These are phyloP conservation scores for Dinocampus coccinellae DNA, from an alignment of 2,888 invertebrate species.

Conservation along the genomic window DNA sequence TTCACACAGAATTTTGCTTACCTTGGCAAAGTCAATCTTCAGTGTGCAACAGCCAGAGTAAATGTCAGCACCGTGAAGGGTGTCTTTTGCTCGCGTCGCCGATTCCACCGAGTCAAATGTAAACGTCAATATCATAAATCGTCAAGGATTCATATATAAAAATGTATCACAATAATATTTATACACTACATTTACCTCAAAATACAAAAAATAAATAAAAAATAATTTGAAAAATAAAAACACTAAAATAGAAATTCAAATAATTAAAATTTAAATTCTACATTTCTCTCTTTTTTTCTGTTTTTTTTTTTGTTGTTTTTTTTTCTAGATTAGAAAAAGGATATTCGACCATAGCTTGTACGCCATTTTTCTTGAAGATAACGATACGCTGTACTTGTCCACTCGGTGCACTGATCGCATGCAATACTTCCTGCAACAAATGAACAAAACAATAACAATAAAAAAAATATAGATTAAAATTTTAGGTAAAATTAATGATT, in stretches of 20 bases:
- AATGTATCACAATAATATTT: background rate
- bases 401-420: constrained; percentile 95
- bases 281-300: no score
- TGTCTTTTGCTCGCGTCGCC: constrained; percentile 93
- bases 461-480: background rate
- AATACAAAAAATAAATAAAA: background rate
- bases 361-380: constrained; percentile 98
- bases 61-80: constrained; percentile 97
- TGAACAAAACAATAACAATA: background rate
- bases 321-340: constrained; percentile 74
- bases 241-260: no score
- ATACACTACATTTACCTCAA: background rate
- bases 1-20: constrained; percentile 71
- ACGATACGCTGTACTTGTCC: constrained; percentile 97
- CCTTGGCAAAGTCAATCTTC: constrained; percentile 99
- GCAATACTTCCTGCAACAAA: constrained; percentile 94
- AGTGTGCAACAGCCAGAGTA: constrained; percentile 99
- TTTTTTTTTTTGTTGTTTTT: background rate
- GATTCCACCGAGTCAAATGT: constrained; percentile 95
- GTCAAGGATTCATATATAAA: constrained; percentile 56
- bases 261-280: no score
- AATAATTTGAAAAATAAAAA: background rate
- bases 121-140: constrained; percentile 43
- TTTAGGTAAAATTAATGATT: background rate
- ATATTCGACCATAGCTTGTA: constrained; percentile 99